Conservation (phyloP, 2,113 vertebrate genomes). For the Hoplias malabaricus region DNA sequence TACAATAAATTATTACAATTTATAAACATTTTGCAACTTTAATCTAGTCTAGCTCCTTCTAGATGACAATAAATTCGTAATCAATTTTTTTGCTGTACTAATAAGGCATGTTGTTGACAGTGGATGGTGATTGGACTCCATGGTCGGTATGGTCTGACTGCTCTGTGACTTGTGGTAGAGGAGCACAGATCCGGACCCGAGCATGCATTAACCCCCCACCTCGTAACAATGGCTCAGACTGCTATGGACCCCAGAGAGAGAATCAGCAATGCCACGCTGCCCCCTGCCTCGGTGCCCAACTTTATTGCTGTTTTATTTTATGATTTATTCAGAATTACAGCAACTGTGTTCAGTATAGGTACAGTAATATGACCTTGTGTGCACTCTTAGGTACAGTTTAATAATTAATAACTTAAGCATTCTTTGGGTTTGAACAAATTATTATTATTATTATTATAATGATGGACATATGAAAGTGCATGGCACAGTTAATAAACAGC, state of each 20-base stretch:
- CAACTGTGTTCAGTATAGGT: background rate
- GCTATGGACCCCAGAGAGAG: conserved; percentile 72
- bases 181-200: conserved; percentile 71
- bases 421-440: too few species aligned
- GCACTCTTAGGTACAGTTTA: too few species aligned
- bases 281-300: conserved; percentile 71
- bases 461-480: too few species aligned
- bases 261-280: conserved; percentile 66
- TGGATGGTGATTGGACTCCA: conserved; percentile 77
- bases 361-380: too few species aligned
- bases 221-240: conserved; percentile 67
- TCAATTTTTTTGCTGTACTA: background rate
- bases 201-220: conserved; percentile 78
- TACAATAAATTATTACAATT: too few species aligned
- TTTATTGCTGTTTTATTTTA: background rate
- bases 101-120: conserved; percentile 57
- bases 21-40: too few species aligned
- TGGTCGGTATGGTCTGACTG: conserved; percentile 90
- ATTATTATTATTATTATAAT: too few species aligned
- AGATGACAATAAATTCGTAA: too few species aligned
- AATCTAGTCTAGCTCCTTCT: too few species aligned
- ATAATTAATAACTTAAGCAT: too few species aligned
- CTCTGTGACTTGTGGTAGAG: conserved; percentile 77
- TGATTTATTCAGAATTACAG: background rate
- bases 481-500: too few species aligned